A percentile compares a stretch with the other conserved stretches of the same genome.
Evolutionary conservation across 2,888 invertebrate genomes (phyloP).

Genomic region (Sinhomidia bicolor): DNA sequence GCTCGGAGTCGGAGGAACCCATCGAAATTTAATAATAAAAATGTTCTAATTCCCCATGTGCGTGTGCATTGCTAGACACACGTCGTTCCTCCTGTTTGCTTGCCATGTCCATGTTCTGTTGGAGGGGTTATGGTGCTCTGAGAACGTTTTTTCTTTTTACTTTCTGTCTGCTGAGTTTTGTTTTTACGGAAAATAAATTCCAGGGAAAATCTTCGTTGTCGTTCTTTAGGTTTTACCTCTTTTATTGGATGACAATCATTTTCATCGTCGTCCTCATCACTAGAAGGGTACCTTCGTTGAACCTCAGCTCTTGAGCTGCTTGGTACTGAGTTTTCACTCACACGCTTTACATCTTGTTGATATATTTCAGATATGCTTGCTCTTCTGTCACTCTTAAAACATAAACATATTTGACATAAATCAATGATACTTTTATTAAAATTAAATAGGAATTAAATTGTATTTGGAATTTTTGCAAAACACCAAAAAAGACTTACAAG

Average conservation of each 20-base stretch:
- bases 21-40: no score
- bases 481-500: conserved; percentile 42
- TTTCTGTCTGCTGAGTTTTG: conserved; percentile 58
- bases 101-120: neutral
- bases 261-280: conserved; percentile 51
- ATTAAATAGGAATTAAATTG: neutral
- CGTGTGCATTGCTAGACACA: no score
- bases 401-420: neutral
- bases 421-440: neutral
- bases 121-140: conserved; percentile 31
- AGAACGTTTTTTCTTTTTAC: conserved; percentile 50
- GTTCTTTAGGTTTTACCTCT: conserved; percentile 5
- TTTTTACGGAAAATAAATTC: conserved; percentile 56
- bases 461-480: no score
- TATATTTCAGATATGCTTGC: conserved; percentile 9
- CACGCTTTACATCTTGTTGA: conserved; percentile 35
- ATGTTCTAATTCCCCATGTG: no score
- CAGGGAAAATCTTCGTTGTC: conserved; percentile 56
- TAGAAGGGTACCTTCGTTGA: conserved; percentile 21
- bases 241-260: neutral
- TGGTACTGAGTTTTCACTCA: conserved; percentile 41
- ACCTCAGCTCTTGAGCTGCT: neutral
- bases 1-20: no score
- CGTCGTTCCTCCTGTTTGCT: no score
- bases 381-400: conserved; percentile 15